Evolutionary conservation across 2,113 vertebrate genomes (phyloP).

Genomic region (Rousettus leschenaultii): DNA sequence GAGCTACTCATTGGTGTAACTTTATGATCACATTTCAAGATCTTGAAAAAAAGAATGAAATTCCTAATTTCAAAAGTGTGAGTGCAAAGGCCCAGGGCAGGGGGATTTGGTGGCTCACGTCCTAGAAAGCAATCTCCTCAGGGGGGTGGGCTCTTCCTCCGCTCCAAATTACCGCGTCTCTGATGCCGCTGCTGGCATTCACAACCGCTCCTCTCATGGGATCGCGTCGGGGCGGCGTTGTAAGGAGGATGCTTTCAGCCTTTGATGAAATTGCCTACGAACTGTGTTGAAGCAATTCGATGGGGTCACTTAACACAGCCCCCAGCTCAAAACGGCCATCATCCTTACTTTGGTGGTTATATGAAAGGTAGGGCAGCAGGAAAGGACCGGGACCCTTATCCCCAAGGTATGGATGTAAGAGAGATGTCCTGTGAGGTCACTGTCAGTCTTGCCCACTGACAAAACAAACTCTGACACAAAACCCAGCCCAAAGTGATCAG

Average conservation of each 20-base stretch:
- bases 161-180: background rate
- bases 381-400: background rate
- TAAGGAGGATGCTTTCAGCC: background rate
- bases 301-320: background rate
- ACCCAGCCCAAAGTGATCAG: background rate
- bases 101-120: background rate
- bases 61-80: background rate
- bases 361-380: background rate
- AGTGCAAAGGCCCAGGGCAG: background rate
- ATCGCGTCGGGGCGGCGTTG: background rate
- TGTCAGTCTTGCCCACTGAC: background rate
- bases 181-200: background rate
- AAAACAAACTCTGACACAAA: background rate
- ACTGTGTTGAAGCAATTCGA: background rate
- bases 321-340: background rate
- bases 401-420: background rate
- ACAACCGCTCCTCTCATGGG: background rate
- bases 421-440: background rate
- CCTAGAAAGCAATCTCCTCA: background rate
- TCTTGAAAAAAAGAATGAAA: conserved; percentile 54
- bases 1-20: conserved; percentile 48
- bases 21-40: conserved; percentile 53
- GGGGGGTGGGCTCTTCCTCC: too few species aligned
- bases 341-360: background rate
- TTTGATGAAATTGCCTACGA: background rate